Evolutionary conservation across 2,113 vertebrate genomes (phyloP).

Genomic region (Dasypus novemcinctus): DNA sequence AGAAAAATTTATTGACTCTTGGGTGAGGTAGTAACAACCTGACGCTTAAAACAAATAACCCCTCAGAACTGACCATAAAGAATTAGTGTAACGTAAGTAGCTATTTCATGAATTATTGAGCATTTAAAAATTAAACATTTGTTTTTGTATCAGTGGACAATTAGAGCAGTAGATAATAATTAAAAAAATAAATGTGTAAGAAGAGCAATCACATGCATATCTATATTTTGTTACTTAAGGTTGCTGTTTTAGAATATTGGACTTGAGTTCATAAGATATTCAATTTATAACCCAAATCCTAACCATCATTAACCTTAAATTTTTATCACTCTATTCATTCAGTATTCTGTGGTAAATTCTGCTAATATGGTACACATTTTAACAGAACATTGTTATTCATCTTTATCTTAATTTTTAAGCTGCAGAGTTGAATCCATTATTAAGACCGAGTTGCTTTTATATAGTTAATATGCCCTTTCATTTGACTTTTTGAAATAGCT

Average conservation of each 20-base stretch:
- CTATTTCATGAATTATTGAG: not conserved
- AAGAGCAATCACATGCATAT: not conserved
- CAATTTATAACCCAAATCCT: slow-evolving; percentile 23
- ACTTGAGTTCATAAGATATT: not conserved
- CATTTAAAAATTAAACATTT: slow-evolving; percentile 2
- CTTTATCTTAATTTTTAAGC: slow-evolving; percentile 17
- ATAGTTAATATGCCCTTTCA: not conserved
- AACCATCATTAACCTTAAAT: not conserved
- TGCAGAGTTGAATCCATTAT: slow-evolving; percentile 34
- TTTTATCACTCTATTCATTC: not conserved
- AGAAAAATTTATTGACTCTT: not conserved
- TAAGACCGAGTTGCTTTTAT: not conserved
- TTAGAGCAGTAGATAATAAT: not conserved
- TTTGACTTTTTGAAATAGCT: slow-evolving; percentile 45
- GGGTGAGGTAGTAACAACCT: not conserved
- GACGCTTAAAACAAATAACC: not conserved
- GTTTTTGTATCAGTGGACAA: not conserved
- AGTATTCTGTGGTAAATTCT: not conserved
- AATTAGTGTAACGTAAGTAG: not conserved
- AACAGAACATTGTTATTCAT: slow-evolving; percentile 4
- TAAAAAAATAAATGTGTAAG: no score
- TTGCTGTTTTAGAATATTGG: not conserved
- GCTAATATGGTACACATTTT: not conserved
- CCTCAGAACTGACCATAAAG: not conserved
- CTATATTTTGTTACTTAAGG: not conserved